These are phyloP conservation scores for Cistogaster globosa DNA, from an alignment of 2,888 invertebrate species.

Conservation along the genomic window DNA sequence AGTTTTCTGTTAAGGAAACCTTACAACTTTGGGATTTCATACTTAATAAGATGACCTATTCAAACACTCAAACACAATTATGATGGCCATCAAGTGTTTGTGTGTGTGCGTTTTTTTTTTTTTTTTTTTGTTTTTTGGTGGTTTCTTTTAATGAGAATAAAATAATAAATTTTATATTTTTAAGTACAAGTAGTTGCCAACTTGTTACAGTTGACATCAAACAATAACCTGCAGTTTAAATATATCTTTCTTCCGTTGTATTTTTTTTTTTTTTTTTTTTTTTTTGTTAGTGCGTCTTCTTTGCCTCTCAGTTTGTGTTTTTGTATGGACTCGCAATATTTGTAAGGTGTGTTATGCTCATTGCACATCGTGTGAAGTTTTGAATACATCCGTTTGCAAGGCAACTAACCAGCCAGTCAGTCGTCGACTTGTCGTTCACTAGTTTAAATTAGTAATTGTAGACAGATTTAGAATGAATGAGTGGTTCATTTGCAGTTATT, in stretches of 20 bases:
- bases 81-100: constrained; percentile 65
- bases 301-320: neutral
- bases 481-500: constrained; percentile 48
- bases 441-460: constrained; percentile 9
- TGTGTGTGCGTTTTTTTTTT: neutral
- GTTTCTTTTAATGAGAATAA: constrained; percentile 1
- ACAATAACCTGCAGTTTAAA: constrained; percentile 9
- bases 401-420: neutral
- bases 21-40: constrained; percentile 47
- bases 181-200: constrained; percentile 23
- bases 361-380: constrained; percentile 68
- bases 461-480: constrained; percentile 48
- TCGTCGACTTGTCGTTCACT: constrained; percentile 23
- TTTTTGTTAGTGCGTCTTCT: constrained; percentile 9
- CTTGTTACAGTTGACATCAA: constrained; percentile 50
- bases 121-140: neutral
- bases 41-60: constrained; percentile 31
- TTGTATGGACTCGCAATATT: constrained; percentile 47
- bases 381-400: constrained; percentile 24
- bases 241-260: constrained; percentile 40
- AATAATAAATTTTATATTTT: constrained; percentile 30
- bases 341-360: constrained; percentile 56
- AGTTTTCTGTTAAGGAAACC: constrained; percentile 51
- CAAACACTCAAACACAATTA: constrained; percentile 47
- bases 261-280: constrained; percentile 5